Conservation (phyloP, 92 coral and sea anemone genomes). For the Parazoanthus darwini region DNA sequence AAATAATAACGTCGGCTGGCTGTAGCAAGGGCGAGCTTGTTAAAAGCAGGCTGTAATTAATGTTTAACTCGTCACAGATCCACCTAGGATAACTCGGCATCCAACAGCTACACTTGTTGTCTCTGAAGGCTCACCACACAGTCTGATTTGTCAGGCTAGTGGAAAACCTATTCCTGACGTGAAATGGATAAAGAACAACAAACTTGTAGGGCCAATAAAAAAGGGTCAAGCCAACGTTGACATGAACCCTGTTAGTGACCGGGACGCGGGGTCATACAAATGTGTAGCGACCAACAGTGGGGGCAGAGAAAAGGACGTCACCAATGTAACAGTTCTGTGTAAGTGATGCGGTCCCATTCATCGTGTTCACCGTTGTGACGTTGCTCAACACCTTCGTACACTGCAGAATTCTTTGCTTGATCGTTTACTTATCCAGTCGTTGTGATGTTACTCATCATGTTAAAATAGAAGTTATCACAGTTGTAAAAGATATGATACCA, state of each 20-base stretch:
- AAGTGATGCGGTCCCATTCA: conserved; percentile 28
- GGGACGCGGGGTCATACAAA: conserved; percentile 62
- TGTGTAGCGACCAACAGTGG: conserved; percentile 78
- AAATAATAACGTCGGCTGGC: not conserved
- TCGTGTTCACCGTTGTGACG: not conserved
- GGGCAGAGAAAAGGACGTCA: conserved; percentile 44
- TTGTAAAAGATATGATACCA: not conserved
- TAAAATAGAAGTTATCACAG: not conserved
- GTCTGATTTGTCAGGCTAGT: conserved; percentile 69
- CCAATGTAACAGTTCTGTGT: conserved; percentile 70
- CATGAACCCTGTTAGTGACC: conserved; percentile 66
- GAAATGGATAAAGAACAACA: conserved; percentile 66
- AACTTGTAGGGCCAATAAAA: conserved; percentile 40
- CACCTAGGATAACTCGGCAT: conserved; percentile 62
- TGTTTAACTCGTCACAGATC: conserved; percentile 56
- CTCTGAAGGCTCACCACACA: conserved; percentile 56
- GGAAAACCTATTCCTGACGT: conserved; percentile 84
- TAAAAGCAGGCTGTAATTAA: not conserved
- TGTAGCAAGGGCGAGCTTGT: not conserved
- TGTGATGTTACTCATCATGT: not conserved
- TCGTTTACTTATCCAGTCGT: not conserved
- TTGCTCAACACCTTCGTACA: not conserved
- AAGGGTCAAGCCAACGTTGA: conserved; percentile 47
- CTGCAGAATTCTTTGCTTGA: not conserved
- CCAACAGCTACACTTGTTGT: conserved; percentile 42